These are phyloP conservation scores for Proales similis DNA, from an alignment of 1,140 invertebrate species.

Conservation along the genomic window DNA sequence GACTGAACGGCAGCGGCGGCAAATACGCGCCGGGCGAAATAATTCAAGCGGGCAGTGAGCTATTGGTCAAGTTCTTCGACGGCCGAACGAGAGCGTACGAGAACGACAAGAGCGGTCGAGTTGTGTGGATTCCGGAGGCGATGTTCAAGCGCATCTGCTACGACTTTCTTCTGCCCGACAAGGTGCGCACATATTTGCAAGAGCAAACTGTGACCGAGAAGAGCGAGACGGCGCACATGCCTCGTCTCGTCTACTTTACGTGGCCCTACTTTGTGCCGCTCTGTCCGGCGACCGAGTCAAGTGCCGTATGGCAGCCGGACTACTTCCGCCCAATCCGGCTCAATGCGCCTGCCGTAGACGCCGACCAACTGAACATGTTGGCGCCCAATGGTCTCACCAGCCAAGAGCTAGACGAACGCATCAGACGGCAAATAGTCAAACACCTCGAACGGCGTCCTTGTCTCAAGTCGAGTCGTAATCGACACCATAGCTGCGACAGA, in stretches of 20 bases:
- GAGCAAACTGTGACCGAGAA: conserved; percentile 3
- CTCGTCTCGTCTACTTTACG: conserved; percentile 24
- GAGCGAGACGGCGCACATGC: conserved; percentile 6
- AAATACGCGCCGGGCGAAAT: conserved; percentile 44
- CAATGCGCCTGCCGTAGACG: conserved; percentile 4
- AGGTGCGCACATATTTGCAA: conserved; percentile 3
- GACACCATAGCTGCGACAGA: neutral
- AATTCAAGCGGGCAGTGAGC: neutral
- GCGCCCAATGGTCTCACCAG: conserved; percentile 7
- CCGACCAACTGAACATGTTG: conserved; percentile 17
- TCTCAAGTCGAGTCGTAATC: too few species aligned
- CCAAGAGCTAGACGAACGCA: conserved; percentile 17
- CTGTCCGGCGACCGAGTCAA: neutral
- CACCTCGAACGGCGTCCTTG: too few species aligned
- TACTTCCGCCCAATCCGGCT: conserved; percentile 4
- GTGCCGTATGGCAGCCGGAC: neutral
- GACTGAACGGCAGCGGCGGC: conserved; percentile 47
- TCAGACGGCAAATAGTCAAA: conserved; percentile 2
- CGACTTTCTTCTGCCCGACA: conserved; percentile 16
- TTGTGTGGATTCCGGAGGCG: conserved; percentile 35
- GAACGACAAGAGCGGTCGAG: conserved; percentile 29
- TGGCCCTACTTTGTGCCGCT: conserved; percentile 35
- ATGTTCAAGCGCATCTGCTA: conserved; percentile 33
- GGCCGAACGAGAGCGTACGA: conserved; percentile 11
- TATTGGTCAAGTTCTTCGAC: conserved; percentile 19